Base-by-base conservation (phyloP, 2,797 vertebrate species). In the Mormyrus proboscirostris region DNA sequence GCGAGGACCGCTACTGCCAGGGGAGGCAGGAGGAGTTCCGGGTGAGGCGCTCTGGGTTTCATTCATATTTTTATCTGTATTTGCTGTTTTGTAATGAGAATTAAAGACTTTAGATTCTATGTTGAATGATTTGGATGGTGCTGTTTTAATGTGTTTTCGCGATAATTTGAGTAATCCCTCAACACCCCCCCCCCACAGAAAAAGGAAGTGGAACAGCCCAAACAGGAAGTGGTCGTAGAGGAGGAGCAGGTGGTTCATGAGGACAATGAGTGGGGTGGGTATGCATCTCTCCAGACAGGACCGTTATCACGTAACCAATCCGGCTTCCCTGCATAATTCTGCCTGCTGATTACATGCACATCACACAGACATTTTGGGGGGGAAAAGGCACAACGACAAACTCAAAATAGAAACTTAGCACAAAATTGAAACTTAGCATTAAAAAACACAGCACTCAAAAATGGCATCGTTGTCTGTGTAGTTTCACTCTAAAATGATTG, bases 211-310 rank as follows among this genome's bases (percentile, higher is more conserved):
- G 93, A 93, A 88, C 90, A 22, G 87, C 97, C 97, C 5, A 97
- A 96, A 92, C 93, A 95, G 84, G 96, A 96, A 93, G 91, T 94
- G 7, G 90, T 93, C 2, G 9, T 12, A 89, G 95, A 96, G 91
- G 96, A 96, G 73, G 96, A 95, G 84, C 95, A 93, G 89, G 92
- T 99, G 10, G 92, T 98, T 4, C 99, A 99, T 0, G 98, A 99
- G 91, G 98, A 99, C 53, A 99, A 99, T 22, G 96, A 97, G 3
- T 99, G 98, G 98, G 98, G 99, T 99, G 92, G 94, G 95, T 92
- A 6, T 38, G 51, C 51, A 4, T 33, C 10, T 57, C 50, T 2
- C 2, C 79, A n/a, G 7, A 12, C 19, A 12, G 41, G 44, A 12
- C 8, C 19, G 7, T 10, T 12, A 12, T 22, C n/a, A 16, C 41